Evolutionary conservation across 2,888 invertebrate genomes (phyloP).

Genomic region (Drosophila kokeensis): DNA sequence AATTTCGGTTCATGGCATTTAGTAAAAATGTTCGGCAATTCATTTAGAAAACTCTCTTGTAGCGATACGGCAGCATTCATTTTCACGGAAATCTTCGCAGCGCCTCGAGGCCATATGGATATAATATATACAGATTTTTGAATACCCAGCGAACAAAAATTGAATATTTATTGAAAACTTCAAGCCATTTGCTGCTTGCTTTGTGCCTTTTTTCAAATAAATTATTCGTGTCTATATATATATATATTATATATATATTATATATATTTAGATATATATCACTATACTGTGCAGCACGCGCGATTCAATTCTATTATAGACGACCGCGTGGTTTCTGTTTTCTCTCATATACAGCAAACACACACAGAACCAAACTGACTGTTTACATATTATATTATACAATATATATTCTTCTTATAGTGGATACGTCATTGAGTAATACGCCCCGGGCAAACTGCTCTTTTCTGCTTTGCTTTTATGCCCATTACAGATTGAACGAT

Average conservation of each 20-base stretch:
- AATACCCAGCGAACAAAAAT: constrained; percentile 28
- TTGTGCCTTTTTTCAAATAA: constrained; percentile 44
- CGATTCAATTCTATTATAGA: constrained; percentile 53
- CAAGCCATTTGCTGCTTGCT: constrained; percentile 36
- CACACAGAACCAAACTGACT: constrained; percentile 19
- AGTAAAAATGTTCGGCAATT: constrained; percentile 50
- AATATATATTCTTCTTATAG: constrained; percentile 24
- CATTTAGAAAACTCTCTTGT: constrained; percentile 82
- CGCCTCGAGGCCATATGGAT: constrained; percentile 66
- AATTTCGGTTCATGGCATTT: constrained; percentile 44
- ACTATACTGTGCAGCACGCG: constrained; percentile 56
- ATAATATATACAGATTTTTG: constrained; percentile 40
- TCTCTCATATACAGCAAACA: constrained; percentile 26
- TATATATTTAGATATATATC: constrained; percentile 16
- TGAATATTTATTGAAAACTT: constrained; percentile 63
- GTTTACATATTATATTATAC: constrained; percentile 54
- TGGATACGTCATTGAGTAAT: constrained; percentile 55
- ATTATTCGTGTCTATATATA: constrained; percentile 51
- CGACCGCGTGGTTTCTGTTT: constrained; percentile 67
- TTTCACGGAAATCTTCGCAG: constrained; percentile 82
- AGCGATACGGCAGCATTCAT: constrained; percentile 79
- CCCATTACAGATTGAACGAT: constrained; percentile 90
- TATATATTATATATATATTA: constrained; percentile 24
- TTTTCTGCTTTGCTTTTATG: constrained; percentile 19
- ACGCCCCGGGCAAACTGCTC: constrained; percentile 55